Base-by-base conservation (phyloP, 2,113 vertebrate genomes). In the Protomyctophum bolini region DNA sequence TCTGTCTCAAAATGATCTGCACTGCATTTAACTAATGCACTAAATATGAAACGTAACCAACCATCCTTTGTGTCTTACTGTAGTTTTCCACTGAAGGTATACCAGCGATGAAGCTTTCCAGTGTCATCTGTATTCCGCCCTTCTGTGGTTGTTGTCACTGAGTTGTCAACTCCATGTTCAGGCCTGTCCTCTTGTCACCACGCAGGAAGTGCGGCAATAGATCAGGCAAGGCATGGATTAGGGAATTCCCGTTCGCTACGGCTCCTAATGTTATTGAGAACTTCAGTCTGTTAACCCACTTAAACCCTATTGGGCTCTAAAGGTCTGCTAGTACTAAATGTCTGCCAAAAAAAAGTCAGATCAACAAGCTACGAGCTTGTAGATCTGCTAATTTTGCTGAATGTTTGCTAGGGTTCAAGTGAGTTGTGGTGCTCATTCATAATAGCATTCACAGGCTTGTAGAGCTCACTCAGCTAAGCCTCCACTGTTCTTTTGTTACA, bases 161-260 rank as follows among this genome's bases (percentile, higher is more conserved):
- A n/a, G 28, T 6, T 73, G 1, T 33, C 58, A 11, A 50, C 33
- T 52, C 83, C 90, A 12, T 80, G 87, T 84, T 81, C 55, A 74
- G 81, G 84, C 90, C 45, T 90, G 87, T 83, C 74, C 6, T 9
- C 50, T 61, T 4, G 54, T 83, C 74, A 83, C 79, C 61, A 62
- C 51, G 12, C 47, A 68, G 54, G 70, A 76, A 52, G 56, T 75
- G 61, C 50, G 61, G 71, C 66, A 83, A 82, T 66, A 80, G 14
- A 73, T 46, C 33, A 48, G 46, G 58, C 57, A 76, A 29, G 79
- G 60, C 1, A 11, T 72, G 54, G 70, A 73, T 77, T 56, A 67
- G 6, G 52, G 8, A 48, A 33, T 70, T 55, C 50, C 56, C 28
- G 58, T 58, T 67, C 15, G 21, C 61, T 57, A 68, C 73, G 71